Percentiles rank a stretch among this genome's conserved stretches.
Evolutionary conservation across 2,888 invertebrate genomes (phyloP).

Genomic region (Harpalus rufipes): DNA sequence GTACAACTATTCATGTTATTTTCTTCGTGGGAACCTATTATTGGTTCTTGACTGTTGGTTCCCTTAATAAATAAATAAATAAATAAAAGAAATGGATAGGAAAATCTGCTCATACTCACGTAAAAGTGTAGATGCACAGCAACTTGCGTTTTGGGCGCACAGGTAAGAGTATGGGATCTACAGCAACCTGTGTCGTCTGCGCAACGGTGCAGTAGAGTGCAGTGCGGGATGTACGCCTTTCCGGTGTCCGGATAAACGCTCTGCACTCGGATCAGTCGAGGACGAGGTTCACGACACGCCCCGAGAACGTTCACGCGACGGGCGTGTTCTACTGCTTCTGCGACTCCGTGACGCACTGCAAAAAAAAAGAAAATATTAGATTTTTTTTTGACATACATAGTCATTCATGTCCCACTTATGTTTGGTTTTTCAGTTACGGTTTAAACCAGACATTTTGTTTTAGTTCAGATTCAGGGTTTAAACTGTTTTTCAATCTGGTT

Average conservation of each 20-base stretch:
- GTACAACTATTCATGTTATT: no score
- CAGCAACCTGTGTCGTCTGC: slow-evolving; percentile 94
- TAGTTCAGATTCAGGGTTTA: no score
- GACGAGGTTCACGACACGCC: slow-evolving; percentile 85
- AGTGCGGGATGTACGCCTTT: slow-evolving; percentile 89
- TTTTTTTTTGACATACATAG: no score
- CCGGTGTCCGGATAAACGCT: slow-evolving; percentile 85
- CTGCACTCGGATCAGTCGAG: slow-evolving; percentile 86
- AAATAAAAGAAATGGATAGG: no score
- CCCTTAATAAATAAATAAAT: no score
- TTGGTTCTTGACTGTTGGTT: no score
- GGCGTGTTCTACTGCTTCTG: slow-evolving; percentile 73
- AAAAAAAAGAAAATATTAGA: slow-evolving; percentile 62
- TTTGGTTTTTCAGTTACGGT: no score
- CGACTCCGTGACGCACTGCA: slow-evolving; percentile 74
- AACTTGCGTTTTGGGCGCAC: slow-evolving; percentile 87
- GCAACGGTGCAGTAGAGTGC: slow-evolving; percentile 92
- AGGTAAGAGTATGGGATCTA: slow-evolving; percentile 83
- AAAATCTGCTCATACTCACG: slow-evolving; percentile 81
- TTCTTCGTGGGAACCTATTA: no score
- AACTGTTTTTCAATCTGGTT: no score
- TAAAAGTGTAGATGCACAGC: slow-evolving; percentile 88
- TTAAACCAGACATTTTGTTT: no score
- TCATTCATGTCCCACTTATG: no score
- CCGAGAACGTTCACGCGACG: slow-evolving; percentile 77